Percentiles rank a stretch among this genome's conserved stretches.
Evolutionary conservation across 1,140 invertebrate genomes (phyloP).

Genomic region (Drosophila rhopaloa): DNA sequence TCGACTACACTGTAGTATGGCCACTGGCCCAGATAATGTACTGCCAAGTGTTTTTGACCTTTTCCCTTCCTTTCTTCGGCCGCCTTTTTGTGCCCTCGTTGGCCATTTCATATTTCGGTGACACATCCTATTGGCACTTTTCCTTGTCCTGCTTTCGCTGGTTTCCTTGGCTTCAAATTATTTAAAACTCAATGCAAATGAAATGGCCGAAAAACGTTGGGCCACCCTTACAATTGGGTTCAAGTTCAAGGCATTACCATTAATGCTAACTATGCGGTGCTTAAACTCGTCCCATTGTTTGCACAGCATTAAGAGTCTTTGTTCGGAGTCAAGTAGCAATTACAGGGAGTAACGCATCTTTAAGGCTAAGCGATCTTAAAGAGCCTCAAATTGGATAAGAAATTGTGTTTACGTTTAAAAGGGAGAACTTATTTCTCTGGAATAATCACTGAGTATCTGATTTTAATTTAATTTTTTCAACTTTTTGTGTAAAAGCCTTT

Average conservation of each 20-base stretch:
- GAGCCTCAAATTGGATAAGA: not conserved
- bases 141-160: conserved; percentile 41
- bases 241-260: conserved; percentile 67
- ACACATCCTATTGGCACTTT: conserved; percentile 64
- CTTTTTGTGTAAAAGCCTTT: too few relatives aligned
- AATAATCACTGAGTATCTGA: too few relatives aligned
- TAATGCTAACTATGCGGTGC: conserved; percentile 54
- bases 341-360: conserved; percentile 12
- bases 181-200: conserved; percentile 70
- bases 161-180: conserved; percentile 49
- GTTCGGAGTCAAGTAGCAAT: conserved; percentile 25
- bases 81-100: conserved; percentile 8
- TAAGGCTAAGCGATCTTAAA: not conserved
- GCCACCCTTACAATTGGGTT: conserved; percentile 44
- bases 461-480: too few relatives aligned
- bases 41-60: conserved; percentile 82
- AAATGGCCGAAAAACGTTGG: conserved; percentile 41
- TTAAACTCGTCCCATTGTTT: conserved; percentile 37
- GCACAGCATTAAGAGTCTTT: conserved; percentile 35
- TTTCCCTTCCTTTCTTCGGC: conserved; percentile 33
- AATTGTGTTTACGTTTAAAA: too few relatives aligned
- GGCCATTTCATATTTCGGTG: conserved; percentile 70
- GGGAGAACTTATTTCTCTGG: too few relatives aligned
- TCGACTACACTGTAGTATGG: conserved; percentile 16
- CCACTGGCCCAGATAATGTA: conserved; percentile 80